These are phyloP conservation scores for Pristionchus maxplancki DNA, from an alignment of 2,888 invertebrate species.

Conservation along the genomic window DNA sequence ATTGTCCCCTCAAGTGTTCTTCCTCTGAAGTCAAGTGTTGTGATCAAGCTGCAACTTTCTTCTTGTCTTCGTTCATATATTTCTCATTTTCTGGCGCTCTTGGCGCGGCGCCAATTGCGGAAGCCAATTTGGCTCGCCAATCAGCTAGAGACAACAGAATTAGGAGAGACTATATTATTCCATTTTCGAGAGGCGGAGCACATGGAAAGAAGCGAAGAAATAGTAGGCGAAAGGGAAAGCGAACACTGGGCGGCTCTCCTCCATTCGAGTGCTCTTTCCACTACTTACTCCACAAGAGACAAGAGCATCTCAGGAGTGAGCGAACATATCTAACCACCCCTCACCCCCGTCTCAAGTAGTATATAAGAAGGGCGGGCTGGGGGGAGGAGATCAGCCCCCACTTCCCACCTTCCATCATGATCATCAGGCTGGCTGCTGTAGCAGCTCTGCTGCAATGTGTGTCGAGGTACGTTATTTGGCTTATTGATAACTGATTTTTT, in stretches of 20 bases:
- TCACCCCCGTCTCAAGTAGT: neutral
- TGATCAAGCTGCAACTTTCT: neutral
- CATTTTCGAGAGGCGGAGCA: neutral
- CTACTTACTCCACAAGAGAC: neutral
- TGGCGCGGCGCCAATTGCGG: too few species aligned
- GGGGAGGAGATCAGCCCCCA: neutral
- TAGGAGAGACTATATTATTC: neutral
- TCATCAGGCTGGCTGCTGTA: neutral
- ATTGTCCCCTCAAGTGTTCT: neutral
- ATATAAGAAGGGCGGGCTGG: conserved; percentile 2
- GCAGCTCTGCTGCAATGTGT: neutral
- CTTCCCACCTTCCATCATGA: conserved; percentile 1
- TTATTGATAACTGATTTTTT: neutral
- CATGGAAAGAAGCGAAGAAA: neutral
- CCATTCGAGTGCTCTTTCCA: neutral
- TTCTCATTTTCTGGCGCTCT: too few species aligned
- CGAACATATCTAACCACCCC: neutral
- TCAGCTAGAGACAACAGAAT: neutral
- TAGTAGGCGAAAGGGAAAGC: conserved; percentile 1
- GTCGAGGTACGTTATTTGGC: neutral
- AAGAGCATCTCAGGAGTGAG: neutral
- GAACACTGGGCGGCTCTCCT: neutral
- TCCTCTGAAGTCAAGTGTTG: conserved; percentile 7
- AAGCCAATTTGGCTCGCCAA: too few species aligned
- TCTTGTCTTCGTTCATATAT: too few species aligned